Evolutionary conservation across 1,140 invertebrate species (phyloP).

Genomic region (Centruroides sculpturatus): DNA sequence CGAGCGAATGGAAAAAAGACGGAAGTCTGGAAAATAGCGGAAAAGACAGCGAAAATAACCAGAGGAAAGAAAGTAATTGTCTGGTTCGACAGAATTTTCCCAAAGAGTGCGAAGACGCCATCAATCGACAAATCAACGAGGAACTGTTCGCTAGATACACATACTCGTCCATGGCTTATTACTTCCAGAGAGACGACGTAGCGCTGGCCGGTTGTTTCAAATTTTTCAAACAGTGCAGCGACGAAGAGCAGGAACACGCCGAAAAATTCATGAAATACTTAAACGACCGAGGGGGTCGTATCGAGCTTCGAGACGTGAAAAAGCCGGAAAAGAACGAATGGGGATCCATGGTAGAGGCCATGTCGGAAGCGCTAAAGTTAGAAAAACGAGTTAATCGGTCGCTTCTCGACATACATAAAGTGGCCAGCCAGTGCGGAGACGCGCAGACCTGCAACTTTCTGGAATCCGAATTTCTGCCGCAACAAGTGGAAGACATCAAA

Average conservation of each 20-base stretch:
- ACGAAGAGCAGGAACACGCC: slow-evolving; percentile 47
- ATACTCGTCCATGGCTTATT: slow-evolving; percentile 55
- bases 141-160: slow-evolving; percentile 66
- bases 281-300: slow-evolving; percentile 38
- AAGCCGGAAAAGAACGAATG: slow-evolving; percentile 41
- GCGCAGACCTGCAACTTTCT: slow-evolving; percentile 38
- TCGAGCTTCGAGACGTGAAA: slow-evolving; percentile 20
- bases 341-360: slow-evolving; percentile 38
- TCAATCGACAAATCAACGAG: slow-evolving; percentile 75
- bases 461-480: slow-evolving; percentile 51
- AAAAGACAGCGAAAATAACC: too few species aligned
- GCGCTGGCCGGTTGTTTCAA: slow-evolving; percentile 41
- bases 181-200: slow-evolving; percentile 49
- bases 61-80: slow-evolving; percentile 14
- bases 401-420: slow-evolving; percentile 32
- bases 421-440: slow-evolving; percentile 29
- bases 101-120: slow-evolving; percentile 49
- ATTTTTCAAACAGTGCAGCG: slow-evolving; percentile 39
- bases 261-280: slow-evolving; percentile 47
- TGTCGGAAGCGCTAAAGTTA: slow-evolving; percentile 38
- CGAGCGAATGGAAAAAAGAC: too few species aligned
- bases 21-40: too few species aligned
- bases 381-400: slow-evolving; percentile 44
- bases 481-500: slow-evolving; percentile 62
- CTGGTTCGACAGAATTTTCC: slow-evolving; percentile 53